Percentiles rank a stretch among this genome's conserved stretches.
These are phyloP conservation scores for Brenthis ino DNA, from an alignment of 2,888 invertebrate genomes.

Conservation along the genomic window DNA sequence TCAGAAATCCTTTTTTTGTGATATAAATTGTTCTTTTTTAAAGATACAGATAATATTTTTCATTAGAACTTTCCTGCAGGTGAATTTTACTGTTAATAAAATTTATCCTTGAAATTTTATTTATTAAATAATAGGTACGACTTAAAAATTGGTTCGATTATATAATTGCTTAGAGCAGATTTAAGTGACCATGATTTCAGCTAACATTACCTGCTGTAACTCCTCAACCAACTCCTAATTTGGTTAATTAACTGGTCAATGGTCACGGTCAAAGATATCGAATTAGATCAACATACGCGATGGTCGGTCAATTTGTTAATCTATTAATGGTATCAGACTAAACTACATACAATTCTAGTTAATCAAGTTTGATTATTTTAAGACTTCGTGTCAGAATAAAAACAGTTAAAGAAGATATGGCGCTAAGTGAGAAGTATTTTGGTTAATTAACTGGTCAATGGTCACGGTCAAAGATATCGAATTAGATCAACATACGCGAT, in stretches of 20 bases:
- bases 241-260: conserved; percentile 2
- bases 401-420: not conserved
- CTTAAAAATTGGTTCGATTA: too few relatives aligned
- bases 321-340: not conserved
- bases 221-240: not conserved
- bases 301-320: not conserved
- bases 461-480: not conserved
- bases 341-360: not conserved
- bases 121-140: too few relatives aligned
- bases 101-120: too few relatives aligned
- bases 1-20: too few relatives aligned
- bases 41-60: too few relatives aligned
- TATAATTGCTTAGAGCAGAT: not conserved
- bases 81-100: too few relatives aligned
- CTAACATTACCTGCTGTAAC: not conserved
- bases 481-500: not conserved
- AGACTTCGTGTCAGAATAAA: not conserved
- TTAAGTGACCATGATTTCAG: not conserved
- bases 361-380: not conserved
- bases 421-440: not conserved
- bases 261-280: not conserved
- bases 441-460: conserved; percentile 1
- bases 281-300: not conserved
- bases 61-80: too few relatives aligned
- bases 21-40: too few relatives aligned